A percentile compares a stretch with the other conserved stretches of the same genome.
Evolutionary conservation across 2,888 invertebrate species (phyloP).

Genomic region (Ariolimax columbianus): DNA sequence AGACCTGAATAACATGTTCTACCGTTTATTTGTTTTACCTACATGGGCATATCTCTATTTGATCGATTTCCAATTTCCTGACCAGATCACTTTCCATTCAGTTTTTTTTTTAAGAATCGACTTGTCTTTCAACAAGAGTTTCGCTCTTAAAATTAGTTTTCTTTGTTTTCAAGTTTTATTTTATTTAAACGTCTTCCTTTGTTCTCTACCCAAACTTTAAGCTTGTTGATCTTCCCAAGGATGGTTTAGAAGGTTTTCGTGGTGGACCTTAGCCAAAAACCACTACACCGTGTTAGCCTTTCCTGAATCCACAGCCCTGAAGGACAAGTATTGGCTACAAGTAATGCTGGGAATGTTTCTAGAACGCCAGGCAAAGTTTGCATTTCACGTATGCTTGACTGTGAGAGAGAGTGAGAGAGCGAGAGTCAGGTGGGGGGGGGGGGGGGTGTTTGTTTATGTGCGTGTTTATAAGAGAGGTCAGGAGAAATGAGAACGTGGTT

Average conservation of each 20-base stretch:
- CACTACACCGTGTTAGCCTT: not conserved
- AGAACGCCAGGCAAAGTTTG: not conserved
- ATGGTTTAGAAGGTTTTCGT: not conserved
- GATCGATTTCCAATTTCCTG: too few species aligned
- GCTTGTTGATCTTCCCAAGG: slow-evolving; percentile 25
- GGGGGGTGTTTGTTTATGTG: not conserved
- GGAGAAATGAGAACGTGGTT: too few species aligned
- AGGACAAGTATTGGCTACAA: slow-evolving; percentile 7
- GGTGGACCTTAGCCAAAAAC: slow-evolving; percentile 18
- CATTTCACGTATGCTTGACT: not conserved
- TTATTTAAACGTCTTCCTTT: not conserved
- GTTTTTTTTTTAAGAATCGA: too few species aligned
- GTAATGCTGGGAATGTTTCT: slow-evolving; percentile 14
- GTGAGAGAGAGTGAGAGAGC: not conserved
- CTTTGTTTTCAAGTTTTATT: not conserved
- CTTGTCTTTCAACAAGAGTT: too few species aligned
- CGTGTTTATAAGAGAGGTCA: not conserved
- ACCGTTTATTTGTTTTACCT: too few species aligned
- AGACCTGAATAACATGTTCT: too few species aligned
- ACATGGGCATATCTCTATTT: too few species aligned
- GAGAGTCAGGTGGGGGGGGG: not conserved
- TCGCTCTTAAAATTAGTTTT: too few species aligned
- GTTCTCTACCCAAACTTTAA: not conserved
- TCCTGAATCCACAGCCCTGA: slow-evolving; percentile 13
- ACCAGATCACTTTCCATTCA: too few species aligned